Evolutionary conservation across 2,797 vertebrate species (phyloP).

Genomic region (Monodelphis domestica): DNA sequence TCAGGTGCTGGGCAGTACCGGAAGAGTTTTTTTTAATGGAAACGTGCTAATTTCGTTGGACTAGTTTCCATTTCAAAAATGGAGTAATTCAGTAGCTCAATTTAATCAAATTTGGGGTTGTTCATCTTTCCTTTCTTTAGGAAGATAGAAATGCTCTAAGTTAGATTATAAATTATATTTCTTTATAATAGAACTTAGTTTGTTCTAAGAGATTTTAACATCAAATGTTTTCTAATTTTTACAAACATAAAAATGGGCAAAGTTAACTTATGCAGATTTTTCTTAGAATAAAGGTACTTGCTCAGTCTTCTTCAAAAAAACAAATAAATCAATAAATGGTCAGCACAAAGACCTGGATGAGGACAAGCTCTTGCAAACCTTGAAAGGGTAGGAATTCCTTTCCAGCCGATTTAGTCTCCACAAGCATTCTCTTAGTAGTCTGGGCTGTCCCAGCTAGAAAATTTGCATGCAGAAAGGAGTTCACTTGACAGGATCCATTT

Average conservation of each 20-base stretch:
- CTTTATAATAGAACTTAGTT: not conserved
- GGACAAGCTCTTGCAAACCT: not conserved
- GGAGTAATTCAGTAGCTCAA: conserved; percentile 47
- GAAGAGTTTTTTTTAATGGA: conserved; percentile 58
- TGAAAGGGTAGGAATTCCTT: not conserved
- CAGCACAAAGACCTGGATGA: not conserved
- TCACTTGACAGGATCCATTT: conserved; percentile 18
- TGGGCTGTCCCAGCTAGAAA: not conserved
- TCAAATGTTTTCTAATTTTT: not conserved
- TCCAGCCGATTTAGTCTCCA: not conserved
- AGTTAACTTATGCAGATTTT: conserved; percentile 35
- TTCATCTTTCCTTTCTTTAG: not conserved
- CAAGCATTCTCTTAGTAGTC: not conserved
- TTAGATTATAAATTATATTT: not conserved
- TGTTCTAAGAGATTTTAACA: not conserved
- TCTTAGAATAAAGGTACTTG: conserved; percentile 36
- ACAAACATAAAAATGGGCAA: conserved; percentile 31
- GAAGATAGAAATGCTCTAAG: not conserved
- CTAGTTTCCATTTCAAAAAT: conserved; percentile 57
- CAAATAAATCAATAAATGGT: no score
- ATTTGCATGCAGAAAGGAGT: conserved; percentile 2
- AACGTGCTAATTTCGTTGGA: conserved; percentile 36
- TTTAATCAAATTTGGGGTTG: not conserved
- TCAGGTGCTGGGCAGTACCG: conserved; percentile 37
- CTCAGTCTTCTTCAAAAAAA: not conserved